These are phyloP conservation scores for Catocala fraxini DNA, from an alignment of 2,888 invertebrate species.

Conservation along the genomic window DNA sequence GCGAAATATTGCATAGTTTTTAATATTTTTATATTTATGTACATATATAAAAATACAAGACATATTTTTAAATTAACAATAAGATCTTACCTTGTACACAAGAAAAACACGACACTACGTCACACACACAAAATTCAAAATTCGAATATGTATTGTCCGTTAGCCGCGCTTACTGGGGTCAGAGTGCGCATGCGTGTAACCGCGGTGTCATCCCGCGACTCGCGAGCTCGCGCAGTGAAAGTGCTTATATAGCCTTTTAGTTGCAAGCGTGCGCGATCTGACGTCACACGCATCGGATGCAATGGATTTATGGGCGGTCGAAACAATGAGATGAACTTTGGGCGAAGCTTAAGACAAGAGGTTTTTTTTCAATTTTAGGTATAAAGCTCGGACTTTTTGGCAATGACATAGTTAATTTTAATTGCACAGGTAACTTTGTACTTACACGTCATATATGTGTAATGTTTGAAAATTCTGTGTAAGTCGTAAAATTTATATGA, in stretches of 20 bases:
- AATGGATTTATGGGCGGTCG: constrained; percentile 53
- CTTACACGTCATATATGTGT: not conserved
- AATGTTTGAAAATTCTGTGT: constrained; percentile 5
- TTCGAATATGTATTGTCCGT: constrained; percentile 48
- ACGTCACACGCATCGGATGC: constrained; percentile 62
- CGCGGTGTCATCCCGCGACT: constrained; percentile 76
- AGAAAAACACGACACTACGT: constrained; percentile 73
- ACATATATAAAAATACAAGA: not conserved
- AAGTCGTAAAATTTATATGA: constrained; percentile 5
- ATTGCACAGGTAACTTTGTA: no score
- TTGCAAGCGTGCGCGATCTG: constrained; percentile 67
- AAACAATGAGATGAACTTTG: constrained; percentile 60
- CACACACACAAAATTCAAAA: constrained; percentile 67
- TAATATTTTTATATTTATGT: no score
- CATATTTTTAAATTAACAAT: constrained; percentile 2
- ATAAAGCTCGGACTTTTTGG: constrained; percentile 22
- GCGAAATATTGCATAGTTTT: no score
- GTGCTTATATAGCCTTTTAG: constrained; percentile 84
- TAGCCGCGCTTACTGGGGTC: constrained; percentile 71
- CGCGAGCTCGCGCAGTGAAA: constrained; percentile 78
- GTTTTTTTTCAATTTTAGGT: constrained; percentile 36
- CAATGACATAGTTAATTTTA: constrained; percentile 38
- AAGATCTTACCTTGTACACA: constrained; percentile 75
- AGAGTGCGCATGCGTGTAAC: constrained; percentile 77
- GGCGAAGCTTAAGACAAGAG: constrained; percentile 36